phyloP scores from a whole-genome alignment of 1,140 invertebrate species.

The Thereuonema tuberculata region DNA sequence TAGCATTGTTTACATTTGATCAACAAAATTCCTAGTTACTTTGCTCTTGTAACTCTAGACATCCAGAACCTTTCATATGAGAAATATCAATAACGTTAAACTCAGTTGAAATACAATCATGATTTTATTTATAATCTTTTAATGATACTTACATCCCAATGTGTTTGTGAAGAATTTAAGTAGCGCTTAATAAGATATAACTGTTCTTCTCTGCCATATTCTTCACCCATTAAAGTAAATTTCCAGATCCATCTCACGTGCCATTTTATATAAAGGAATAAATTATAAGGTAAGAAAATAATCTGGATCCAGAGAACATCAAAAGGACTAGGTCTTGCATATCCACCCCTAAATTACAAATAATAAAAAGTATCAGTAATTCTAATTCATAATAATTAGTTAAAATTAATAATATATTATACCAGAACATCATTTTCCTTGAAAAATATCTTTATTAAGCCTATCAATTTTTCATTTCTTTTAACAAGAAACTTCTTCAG shows the following conservation, averaged over 20 bases:
- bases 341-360: conserved; percentile 51
- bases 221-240: conserved; percentile 54
- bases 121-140: neutral
- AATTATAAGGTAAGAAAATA: conserved; percentile 56
- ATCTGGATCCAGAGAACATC: conserved; percentile 73
- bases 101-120: neutral
- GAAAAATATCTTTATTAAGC: too few species aligned
- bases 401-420: too few species aligned
- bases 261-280: conserved; percentile 53
- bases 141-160: conserved; percentile 39
- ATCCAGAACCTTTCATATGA: neutral
- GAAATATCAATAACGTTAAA: neutral
- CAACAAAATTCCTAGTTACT: neutral
- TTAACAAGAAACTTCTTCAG: too few species aligned
- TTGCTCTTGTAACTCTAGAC: neutral
- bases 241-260: conserved; percentile 63
- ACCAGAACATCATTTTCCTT: too few species aligned
- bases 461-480: too few species aligned
- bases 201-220: conserved; percentile 68
- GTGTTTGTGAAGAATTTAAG: conserved; percentile 45
- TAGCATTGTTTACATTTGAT: neutral
- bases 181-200: conserved; percentile 64
- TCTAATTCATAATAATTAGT: too few species aligned
- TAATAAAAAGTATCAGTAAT: too few species aligned
- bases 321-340: conserved; percentile 57